Conservation (phyloP, 2,797 vertebrate genomes). For the Somateria mollissima region DNA sequence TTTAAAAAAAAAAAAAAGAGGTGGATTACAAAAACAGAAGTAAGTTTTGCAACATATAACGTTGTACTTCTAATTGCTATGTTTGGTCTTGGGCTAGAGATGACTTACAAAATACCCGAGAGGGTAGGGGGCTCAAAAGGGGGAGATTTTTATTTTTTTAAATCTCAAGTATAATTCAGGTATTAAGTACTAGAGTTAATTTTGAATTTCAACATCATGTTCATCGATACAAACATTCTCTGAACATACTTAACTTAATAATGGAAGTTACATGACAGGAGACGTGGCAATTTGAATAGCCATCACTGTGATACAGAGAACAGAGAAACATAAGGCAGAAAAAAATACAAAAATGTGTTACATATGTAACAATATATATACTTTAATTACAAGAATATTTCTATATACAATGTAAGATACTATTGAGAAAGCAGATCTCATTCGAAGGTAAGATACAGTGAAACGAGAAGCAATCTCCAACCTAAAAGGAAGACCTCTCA, state of each 20-base stretch:
- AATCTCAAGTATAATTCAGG: background rate
- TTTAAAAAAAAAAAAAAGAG: no score
- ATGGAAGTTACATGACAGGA: background rate
- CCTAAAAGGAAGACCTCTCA: background rate
- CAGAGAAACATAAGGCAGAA: background rate
- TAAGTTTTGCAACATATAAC: background rate
- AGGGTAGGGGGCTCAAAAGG: no score
- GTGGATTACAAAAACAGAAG: no score
- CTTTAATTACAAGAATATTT: background rate
- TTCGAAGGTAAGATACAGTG: background rate
- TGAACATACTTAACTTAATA: background rate
- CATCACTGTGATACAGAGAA: background rate
- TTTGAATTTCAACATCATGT: background rate
- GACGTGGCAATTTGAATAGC: background rate
- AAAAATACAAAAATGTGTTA: background rate
- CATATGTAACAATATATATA: background rate
- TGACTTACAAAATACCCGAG: background rate
- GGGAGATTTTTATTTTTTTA: no score
- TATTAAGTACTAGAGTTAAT: background rate
- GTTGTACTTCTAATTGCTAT: background rate
- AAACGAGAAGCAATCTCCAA: background rate
- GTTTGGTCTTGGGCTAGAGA: background rate
- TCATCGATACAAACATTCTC: background rate
- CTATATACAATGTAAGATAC: background rate
- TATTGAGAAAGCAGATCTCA: background rate